phyloP scores from a whole-genome alignment of 2,113 vertebrate genomes.

The Leucoraja erinaceus region DNA sequence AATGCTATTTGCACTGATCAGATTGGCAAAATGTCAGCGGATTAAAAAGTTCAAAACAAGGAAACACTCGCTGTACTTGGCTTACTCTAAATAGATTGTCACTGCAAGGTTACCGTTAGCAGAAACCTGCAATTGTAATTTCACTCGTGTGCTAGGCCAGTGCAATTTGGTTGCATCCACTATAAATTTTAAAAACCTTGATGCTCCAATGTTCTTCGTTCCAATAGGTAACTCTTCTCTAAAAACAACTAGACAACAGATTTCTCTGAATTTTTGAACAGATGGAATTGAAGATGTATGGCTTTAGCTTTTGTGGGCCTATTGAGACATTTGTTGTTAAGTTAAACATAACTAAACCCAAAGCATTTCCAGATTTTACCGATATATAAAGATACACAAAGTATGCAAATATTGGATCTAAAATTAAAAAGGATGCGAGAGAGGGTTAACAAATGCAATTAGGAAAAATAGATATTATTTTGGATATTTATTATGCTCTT shows the following conservation, averaged over 20 bases:
- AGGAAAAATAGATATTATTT: background rate
- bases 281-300: background rate
- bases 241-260: background rate
- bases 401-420: background rate
- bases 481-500: background rate
- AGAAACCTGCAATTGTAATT: background rate
- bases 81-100: background rate
- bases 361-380: background rate
- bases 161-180: background rate
- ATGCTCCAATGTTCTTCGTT: background rate
- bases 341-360: background rate
- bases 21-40: background rate
- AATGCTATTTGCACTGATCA: background rate
- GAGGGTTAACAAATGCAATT: too few relatives aligned
- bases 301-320: background rate
- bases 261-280: background rate
- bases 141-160: background rate
- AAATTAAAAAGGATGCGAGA: background rate
- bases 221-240: background rate
- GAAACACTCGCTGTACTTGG: background rate
- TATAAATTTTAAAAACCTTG: background rate
- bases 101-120: background rate
- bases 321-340: background rate
- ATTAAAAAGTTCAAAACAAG: slow-evolving; percentile 5
- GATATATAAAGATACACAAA: background rate